Conservation (phyloP, 2,113 vertebrate genomes). For the Ictalurus furcatus region DNA sequence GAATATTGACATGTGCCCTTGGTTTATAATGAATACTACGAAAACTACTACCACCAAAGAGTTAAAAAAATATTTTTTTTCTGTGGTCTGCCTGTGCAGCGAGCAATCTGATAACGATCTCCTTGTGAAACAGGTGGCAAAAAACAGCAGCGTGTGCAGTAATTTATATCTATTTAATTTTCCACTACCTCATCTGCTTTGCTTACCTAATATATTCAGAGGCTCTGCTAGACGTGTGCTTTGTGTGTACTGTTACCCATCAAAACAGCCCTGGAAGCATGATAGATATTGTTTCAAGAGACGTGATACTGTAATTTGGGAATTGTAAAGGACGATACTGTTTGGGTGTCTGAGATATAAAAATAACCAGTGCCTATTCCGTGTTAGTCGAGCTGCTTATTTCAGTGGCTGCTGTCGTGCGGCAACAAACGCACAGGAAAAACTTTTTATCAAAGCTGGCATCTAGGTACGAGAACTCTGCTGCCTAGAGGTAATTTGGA, state of each 20-base stretch:
- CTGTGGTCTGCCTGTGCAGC: neutral
- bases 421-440: neutral
- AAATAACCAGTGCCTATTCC: constrained; percentile 2
- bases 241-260: constrained; percentile 19
- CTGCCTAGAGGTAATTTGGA: neutral
- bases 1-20: neutral
- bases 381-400: constrained; percentile 10
- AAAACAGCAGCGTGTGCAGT: constrained; percentile 11
- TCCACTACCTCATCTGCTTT: constrained; percentile 31
- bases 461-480: neutral
- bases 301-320: constrained; percentile 24
- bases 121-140: constrained; percentile 3
- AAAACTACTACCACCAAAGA: neutral
- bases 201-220: neutral
- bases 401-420: neutral
- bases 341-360: constrained; percentile 32
- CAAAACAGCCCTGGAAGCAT: constrained; percentile 10
- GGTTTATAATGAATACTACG: neutral
- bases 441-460: constrained; percentile 11
- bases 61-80: neutral
- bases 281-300: constrained; percentile 10
- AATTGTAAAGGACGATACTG: constrained; percentile 4
- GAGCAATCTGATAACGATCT: neutral
- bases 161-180: constrained; percentile 33
- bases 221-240: neutral